phyloP scores from a whole-genome alignment of 1,140 invertebrate species.

The Eumeta japonica region DNA sequence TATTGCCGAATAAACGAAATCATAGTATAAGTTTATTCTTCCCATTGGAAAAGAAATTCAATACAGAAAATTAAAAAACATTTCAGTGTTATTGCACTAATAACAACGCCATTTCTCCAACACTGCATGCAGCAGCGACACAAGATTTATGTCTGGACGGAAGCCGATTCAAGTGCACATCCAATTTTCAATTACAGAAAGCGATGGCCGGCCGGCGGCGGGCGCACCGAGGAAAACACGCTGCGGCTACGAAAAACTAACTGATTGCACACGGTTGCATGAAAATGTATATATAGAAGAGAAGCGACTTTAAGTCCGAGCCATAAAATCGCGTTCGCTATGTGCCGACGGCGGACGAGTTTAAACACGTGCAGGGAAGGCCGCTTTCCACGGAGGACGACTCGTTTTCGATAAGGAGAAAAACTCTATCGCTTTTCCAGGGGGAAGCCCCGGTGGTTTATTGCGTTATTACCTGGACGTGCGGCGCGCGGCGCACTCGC shows the following conservation, averaged over 20 bases:
- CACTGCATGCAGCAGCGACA: conserved; percentile 10
- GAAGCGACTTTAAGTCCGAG: no score
- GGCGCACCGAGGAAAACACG: conserved; percentile 41
- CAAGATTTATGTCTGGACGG: conserved; percentile 42
- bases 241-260: no score
- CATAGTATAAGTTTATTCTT: no score
- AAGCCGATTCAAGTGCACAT: conserved; percentile 49
- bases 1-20: no score
- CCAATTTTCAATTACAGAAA: conserved; percentile 57
- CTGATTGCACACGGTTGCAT: conserved; percentile 33
- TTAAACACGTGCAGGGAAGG: no score
- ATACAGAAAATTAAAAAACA: no score
- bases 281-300: no score
- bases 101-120: no score
- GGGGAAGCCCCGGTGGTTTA: conserved; percentile 54
- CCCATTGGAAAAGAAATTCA: no score
- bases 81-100: no score
- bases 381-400: conserved; percentile 37
- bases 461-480: conserved; percentile 58
- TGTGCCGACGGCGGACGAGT: no score
- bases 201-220: conserved; percentile 39
- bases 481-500: conserved; percentile 43
- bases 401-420: conserved; percentile 46
- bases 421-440: conserved; percentile 54
- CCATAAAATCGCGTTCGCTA: no score